These are phyloP conservation scores for Phaethornis superciliosus DNA, from an alignment of 2,113 vertebrate genomes.

Conservation along the genomic window DNA sequence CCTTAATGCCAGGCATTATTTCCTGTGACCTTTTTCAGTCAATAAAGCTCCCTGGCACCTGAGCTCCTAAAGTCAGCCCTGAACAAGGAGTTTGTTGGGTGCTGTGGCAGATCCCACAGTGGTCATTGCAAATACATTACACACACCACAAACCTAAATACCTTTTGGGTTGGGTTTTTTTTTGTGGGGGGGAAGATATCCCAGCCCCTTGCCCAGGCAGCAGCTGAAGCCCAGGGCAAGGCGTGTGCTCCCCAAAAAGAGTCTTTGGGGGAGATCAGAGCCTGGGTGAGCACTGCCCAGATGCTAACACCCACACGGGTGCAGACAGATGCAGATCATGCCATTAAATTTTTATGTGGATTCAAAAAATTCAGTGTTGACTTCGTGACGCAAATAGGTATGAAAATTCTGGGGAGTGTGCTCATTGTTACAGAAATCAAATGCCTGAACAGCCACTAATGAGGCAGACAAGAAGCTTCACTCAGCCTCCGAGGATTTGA, in stretches of 20 bases:
- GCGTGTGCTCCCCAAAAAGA: neutral
- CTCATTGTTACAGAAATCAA: conserved; percentile 85
- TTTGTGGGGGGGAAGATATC: neutral
- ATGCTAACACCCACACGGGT: rapidly evolving
- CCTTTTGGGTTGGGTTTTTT: neutral
- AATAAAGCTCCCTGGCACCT: neutral
- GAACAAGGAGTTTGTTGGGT: too few species aligned
- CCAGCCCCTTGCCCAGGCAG: neutral
- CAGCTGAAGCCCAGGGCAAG: neutral
- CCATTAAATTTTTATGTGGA: conserved; percentile 79
- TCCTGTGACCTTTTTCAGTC: neutral
- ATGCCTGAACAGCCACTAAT: conserved; percentile 86
- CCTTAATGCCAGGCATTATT: neutral
- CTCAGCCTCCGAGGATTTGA: conserved; percentile 86
- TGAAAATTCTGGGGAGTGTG: conserved; percentile 77
- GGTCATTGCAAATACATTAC: neutral
- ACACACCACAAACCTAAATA: neutral
- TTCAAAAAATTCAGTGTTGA: conserved; percentile 74
- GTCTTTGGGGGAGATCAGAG: neutral
- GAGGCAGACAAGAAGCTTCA: conserved; percentile 86
- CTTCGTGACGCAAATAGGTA: conserved; percentile 76
- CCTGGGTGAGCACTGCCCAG: neutral
- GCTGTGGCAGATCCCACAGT: rapidly evolving
- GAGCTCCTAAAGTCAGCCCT: neutral
- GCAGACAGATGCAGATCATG: conserved; percentile 57